A percentile compares a stretch with the other conserved stretches of the same genome.
Conservation (phyloP, 2,797 vertebrate species). For the Phrynocephalus vlangalii region DNA sequence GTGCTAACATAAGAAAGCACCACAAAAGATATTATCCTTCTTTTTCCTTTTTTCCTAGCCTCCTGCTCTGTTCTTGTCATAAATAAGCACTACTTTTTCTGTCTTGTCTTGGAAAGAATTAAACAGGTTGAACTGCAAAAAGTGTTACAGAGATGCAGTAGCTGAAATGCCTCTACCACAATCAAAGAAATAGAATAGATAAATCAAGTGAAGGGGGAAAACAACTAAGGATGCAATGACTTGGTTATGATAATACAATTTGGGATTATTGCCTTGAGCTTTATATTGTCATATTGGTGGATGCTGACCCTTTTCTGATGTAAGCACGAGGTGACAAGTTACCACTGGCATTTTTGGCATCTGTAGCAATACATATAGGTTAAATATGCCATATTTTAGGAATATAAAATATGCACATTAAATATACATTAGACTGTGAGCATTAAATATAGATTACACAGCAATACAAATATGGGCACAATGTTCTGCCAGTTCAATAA, state of each 20-base stretch:
- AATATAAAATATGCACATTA: conserved; percentile 53
- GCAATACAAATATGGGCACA: conserved; percentile 21
- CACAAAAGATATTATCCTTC: too few species aligned
- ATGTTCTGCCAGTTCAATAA: conserved; percentile 36
- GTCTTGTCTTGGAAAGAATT: neutral
- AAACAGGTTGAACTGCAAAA: neutral
- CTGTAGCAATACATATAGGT: conserved; percentile 51
- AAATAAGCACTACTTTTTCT: neutral
- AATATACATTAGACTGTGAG: conserved; percentile 41
- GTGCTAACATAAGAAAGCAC: too few species aligned
- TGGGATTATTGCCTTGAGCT: conserved; percentile 36
- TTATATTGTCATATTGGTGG: conserved; percentile 41
- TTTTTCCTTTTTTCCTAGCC: neutral
- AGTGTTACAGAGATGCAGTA: neutral
- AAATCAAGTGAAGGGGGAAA: conserved; percentile 11
- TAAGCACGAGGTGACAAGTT: conserved; percentile 44
- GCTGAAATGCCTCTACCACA: neutral
- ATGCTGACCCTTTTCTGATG: conserved; percentile 41
- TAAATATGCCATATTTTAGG: conserved; percentile 44
- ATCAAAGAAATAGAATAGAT: neutral
- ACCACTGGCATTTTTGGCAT: neutral
- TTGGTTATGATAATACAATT: conserved; percentile 44
- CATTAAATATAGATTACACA: conserved; percentile 56
- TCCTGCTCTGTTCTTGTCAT: neutral
- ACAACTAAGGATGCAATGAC: neutral